Evolutionary conservation across 2,797 vertebrate species (phyloP), one percentile per base, ranked within the genome.

Genomic region (Limnodromus scolopaceus): DNA sequence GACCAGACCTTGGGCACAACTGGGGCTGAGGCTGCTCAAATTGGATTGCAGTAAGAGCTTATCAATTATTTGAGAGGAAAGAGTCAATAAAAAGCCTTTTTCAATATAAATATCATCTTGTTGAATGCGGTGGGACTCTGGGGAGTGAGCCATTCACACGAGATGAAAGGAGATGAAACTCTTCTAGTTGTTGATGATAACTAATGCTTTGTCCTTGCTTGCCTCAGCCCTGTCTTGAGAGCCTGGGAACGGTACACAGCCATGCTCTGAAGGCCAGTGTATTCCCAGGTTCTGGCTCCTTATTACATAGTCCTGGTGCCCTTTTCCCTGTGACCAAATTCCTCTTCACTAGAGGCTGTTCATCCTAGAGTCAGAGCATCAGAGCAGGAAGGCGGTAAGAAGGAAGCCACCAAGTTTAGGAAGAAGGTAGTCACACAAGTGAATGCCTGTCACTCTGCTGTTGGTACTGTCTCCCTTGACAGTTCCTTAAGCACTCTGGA

Each of bases 31-130:
- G 34, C 83, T 39, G 55, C 76, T 94, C 77, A 87, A 68, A 95
- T 53, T 68, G 46, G 83, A 54, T 1, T 1, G 83, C 85, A 79
- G 22, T 36, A 72, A 53, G 32, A 87, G 70, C 64, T 96, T 97
- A 97, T 96, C 96, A 94, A 92, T 93, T 90, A 84, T 95, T 96
- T 95, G 94, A 75, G 75, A 93, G 68, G 45, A 80, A 64, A 89
- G 78, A 95, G 92, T 94, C 74, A 92, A 94, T 96, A 92, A 64
- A 92, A 82, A 66, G 6, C 45, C 18, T 49, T 94, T 83, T 77
- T 71, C 46, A 89, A 30, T 69, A 81, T 54, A 95, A 93, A 83
- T 91, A 95, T 58, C 3, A 14, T 45, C 38, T 78, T 93, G 60
- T 27, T 93, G 86, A 18, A 54, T 23, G 86, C 51, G 81, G 53